These are phyloP conservation scores for Drosophila pseudotakahashii DNA, from an alignment of 2,888 invertebrate genomes.

Conservation along the genomic window DNA sequence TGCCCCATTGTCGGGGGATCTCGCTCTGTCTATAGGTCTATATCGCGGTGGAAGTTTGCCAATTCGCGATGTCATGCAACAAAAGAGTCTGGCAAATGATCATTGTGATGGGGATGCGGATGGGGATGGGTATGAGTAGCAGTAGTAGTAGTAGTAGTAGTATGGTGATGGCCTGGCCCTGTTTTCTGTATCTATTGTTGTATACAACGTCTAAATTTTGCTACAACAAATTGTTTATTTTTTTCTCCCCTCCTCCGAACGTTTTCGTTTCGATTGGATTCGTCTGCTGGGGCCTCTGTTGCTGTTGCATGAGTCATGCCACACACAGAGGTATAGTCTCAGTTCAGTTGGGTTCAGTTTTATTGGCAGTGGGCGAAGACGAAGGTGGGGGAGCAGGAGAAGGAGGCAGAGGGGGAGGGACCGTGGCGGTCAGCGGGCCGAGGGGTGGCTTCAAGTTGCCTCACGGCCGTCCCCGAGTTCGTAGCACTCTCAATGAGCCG, in stretches of 20 bases:
- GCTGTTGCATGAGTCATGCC: conserved; percentile 75
- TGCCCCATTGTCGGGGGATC: conserved; percentile 33
- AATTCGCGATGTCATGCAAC: conserved; percentile 78
- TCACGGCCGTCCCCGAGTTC: conserved; percentile 64
- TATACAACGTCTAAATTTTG: conserved; percentile 74
- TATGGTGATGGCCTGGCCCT: conserved; percentile 36
- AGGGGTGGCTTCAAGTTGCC: conserved; percentile 47
- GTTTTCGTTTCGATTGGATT: conserved; percentile 66
- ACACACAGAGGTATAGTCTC: conserved; percentile 48
- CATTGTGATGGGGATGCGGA: conserved; percentile 11
- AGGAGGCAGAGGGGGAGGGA: conserved; percentile 1
- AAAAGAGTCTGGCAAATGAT: conserved; percentile 65
- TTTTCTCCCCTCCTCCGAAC: conserved; percentile 19
- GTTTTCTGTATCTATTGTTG: conserved; percentile 50
- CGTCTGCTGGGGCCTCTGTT: conserved; percentile 48
- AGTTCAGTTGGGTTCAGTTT: conserved; percentile 71
- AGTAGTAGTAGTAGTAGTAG: background rate
- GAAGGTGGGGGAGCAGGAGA: conserved; percentile 13
- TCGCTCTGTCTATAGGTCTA: background rate
- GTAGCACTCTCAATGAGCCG: conserved; percentile 76
- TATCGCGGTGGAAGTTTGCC: conserved; percentile 53
- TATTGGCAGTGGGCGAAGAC: conserved; percentile 73
- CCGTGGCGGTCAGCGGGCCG: conserved; percentile 21
- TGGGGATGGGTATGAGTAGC: conserved; percentile 1
- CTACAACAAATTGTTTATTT: conserved; percentile 74